Conservation (phyloP, 2,888 invertebrate species). For the Deilephila porcellus region DNA sequence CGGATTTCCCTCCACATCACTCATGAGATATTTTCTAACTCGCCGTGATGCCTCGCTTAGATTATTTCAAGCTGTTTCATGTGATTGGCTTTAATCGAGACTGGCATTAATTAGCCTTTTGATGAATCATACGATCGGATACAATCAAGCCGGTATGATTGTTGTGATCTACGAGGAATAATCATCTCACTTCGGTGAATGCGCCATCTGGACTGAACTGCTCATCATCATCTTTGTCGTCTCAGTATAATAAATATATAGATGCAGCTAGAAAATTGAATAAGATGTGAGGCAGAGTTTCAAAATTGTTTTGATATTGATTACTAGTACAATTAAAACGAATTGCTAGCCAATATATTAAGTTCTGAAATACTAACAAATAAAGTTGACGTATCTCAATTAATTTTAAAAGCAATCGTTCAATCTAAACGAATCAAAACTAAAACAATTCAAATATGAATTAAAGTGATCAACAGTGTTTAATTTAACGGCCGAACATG, state of each 20-base stretch:
- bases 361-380: neutral
- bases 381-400: neutral
- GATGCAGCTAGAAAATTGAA: no score
- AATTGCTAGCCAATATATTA: neutral
- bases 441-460: neutral
- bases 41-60: neutral
- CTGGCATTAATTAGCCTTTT: no score
- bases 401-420: conserved; percentile 1
- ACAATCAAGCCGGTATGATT: no score
- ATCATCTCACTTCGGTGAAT: no score
- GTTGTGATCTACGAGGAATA: no score
- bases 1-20: conserved; percentile 44
- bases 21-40: conserved; percentile 20
- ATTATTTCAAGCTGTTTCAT: neutral
- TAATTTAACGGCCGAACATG: neutral
- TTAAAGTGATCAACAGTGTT: neutral
- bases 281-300: no score
- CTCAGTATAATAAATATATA: no score
- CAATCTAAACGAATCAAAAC: conserved; percentile 10
- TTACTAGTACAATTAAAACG: no score
- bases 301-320: no score
- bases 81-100: neutral
- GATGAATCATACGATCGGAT: no score
- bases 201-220: no score
- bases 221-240: no score